Evolutionary conservation across 2,888 invertebrate species (phyloP).

Genomic region (Zeuzera pyrina): DNA sequence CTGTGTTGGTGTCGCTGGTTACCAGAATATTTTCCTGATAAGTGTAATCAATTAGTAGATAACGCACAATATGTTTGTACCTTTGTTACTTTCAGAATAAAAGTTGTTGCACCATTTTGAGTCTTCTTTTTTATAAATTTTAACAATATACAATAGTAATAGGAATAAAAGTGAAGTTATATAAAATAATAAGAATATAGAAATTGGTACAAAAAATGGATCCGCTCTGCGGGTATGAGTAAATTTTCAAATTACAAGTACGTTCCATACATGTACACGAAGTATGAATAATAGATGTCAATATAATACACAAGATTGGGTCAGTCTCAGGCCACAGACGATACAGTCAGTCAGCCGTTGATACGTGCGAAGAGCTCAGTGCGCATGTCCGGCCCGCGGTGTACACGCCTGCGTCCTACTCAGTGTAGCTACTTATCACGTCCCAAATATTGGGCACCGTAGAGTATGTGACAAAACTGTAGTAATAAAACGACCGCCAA

Average conservation of each 20-base stretch:
- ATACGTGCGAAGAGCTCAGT: slow-evolving; percentile 25
- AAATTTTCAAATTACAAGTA: slow-evolving; percentile 27
- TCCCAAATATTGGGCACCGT: too few relatives aligned
- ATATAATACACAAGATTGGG: too few relatives aligned
- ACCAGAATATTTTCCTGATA: slow-evolving; percentile 22
- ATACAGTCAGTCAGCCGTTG: slow-evolving; percentile 25
- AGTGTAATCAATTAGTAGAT: slow-evolving; percentile 6
- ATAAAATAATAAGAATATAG: slow-evolving; percentile 35
- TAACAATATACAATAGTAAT: slow-evolving; percentile 4
- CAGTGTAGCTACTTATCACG: too few relatives aligned
- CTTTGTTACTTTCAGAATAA: slow-evolving; percentile 62
- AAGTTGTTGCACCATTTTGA: slow-evolving; percentile 46
- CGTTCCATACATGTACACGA: slow-evolving; percentile 14
- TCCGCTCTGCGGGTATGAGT: slow-evolving; percentile 35
- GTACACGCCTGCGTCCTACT: slow-evolving; percentile 38
- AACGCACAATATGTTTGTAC: slow-evolving; percentile 43
- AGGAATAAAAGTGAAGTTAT: slow-evolving; percentile 2
- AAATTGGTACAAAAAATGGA: slow-evolving; percentile 39
- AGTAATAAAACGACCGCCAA: too few relatives aligned
- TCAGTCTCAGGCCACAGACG: slow-evolving; percentile 15
- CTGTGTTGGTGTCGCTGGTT: slow-evolving; percentile 20
- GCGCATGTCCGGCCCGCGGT: slow-evolving; percentile 45
- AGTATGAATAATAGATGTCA: too few relatives aligned
- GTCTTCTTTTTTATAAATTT: slow-evolving; percentile 13
- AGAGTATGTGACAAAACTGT: too few relatives aligned